phyloP scores from a whole-genome alignment of 2,797 vertebrate genomes.

The Oophaga sylvatica region DNA sequence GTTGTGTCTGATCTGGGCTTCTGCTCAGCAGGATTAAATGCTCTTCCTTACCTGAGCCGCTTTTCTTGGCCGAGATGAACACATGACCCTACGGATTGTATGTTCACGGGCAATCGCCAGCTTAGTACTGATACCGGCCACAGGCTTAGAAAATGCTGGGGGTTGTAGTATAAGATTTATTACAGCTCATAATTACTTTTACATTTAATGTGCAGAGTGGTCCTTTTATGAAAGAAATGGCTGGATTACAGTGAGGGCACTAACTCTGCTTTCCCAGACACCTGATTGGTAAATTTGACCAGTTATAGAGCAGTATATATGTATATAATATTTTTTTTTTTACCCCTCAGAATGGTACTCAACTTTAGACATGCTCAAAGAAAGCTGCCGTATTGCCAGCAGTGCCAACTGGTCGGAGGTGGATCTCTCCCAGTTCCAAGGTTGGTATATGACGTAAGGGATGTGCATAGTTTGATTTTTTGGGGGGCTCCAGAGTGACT shows the following conservation, averaged over 20 bases:
- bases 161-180: not conserved
- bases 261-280: not conserved
- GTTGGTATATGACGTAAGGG: constrained; percentile 66
- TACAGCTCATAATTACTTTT: not conserved
- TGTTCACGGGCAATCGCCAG: not conserved
- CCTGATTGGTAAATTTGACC: not conserved
- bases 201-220: not conserved
- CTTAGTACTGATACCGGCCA: not conserved
- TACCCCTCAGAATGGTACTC: constrained; percentile 87
- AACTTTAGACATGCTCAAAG: constrained; percentile 91
- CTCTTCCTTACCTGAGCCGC: not conserved
- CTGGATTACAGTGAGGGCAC: not conserved
- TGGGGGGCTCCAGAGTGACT: not conserved
- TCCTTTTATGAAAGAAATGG: not conserved
- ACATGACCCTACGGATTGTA: not conserved
- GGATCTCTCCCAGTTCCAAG: constrained; percentile 93
- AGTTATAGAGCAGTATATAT: too few species aligned
- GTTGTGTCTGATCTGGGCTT: not conserved
- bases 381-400: constrained; percentile 93
- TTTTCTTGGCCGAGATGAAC: not conserved
- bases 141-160: not conserved
- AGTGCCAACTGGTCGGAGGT: constrained; percentile 95
- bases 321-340: not conserved
- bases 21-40: not conserved
- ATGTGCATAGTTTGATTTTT: too few species aligned